Evolutionary conservation across 2,113 vertebrate species (phyloP).

Genomic region (Colaptes auratus): DNA sequence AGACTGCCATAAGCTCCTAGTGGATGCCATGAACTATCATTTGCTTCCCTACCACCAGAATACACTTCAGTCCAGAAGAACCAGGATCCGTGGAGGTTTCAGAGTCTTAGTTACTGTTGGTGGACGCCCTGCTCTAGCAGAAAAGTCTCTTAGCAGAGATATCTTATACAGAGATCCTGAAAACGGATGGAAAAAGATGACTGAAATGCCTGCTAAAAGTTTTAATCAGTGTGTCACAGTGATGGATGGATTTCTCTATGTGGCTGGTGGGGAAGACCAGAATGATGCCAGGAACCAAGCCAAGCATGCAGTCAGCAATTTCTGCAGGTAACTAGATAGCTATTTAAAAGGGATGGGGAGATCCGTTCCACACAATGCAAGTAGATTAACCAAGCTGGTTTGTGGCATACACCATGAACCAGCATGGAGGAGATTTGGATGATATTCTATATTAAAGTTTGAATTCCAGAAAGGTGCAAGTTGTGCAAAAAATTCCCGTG

Average conservation of each 20-base stretch:
- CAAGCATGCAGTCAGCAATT: conserved; percentile 98
- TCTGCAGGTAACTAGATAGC: conserved; percentile 89
- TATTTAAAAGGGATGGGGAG: not conserved
- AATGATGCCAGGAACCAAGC: conserved; percentile 99
- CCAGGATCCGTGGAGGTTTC: conserved; percentile 93
- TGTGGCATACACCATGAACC: not conserved
- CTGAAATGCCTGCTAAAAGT: conserved; percentile 97
- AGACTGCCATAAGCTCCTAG: conserved; percentile 95
- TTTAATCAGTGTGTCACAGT: conserved; percentile 98
- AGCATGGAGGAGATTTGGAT: not conserved
- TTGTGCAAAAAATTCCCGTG: not conserved
- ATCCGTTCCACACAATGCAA: not conserved
- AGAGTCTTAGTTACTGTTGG: conserved; percentile 93
- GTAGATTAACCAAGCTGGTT: not conserved
- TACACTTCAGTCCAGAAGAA: conserved; percentile 96
- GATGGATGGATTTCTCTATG: conserved; percentile 96
- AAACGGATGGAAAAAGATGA: conserved; percentile 93
- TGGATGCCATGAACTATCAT: conserved; percentile 99
- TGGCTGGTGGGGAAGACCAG: conserved; percentile 98
- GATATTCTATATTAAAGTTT: not conserved
- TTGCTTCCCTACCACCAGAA: conserved; percentile 97
- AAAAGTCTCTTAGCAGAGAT: conserved; percentile 98
- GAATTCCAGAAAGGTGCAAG: not conserved
- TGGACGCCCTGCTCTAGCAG: conserved; percentile 92
- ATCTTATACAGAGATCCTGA: conserved; percentile 94